Evolutionary conservation across 2,797 vertebrate genomes (phyloP).

Genomic region (Balearica regulorum): DNA sequence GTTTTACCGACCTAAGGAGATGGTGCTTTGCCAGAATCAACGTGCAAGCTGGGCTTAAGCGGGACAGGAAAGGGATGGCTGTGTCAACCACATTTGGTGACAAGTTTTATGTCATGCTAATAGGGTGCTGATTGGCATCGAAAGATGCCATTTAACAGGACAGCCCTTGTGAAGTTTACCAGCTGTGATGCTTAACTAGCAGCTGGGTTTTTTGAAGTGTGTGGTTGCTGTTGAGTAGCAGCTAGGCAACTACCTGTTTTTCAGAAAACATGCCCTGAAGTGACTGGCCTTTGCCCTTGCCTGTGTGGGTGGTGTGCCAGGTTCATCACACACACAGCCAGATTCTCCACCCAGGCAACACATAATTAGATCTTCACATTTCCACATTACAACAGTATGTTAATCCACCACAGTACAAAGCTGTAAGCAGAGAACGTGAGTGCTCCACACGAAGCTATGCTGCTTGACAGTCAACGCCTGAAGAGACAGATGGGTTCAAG

Average conservation of each 20-base stretch:
- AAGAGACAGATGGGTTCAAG: fast-evolving
- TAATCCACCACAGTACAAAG: neutral
- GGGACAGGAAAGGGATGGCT: neutral
- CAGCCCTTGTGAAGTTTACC: fast-evolving
- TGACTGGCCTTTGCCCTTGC: fast-evolving
- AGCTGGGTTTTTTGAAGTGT: fast-evolving
- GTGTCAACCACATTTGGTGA: fast-evolving
- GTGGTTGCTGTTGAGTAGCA: fast-evolving
- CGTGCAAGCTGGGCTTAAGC: fast-evolving
- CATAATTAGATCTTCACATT: fast-evolving
- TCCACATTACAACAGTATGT: fast-evolving
- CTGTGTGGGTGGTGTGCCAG: fast-evolving
- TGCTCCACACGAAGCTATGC: neutral
- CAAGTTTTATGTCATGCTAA: fast-evolving
- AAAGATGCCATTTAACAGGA: fast-evolving
- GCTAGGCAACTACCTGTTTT: fast-evolving
- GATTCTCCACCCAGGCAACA: neutral
- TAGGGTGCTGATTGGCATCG: fast-evolving
- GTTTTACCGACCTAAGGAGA: fast-evolving
- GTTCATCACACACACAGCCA: fast-evolving
- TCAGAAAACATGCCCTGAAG: neutral
- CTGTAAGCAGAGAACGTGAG: fast-evolving
- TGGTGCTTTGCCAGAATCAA: neutral
- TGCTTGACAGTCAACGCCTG: fast-evolving
- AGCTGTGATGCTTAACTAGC: fast-evolving